Conservation (phyloP, 2,888 invertebrate genomes). For the Xanthia icteritia region DNA sequence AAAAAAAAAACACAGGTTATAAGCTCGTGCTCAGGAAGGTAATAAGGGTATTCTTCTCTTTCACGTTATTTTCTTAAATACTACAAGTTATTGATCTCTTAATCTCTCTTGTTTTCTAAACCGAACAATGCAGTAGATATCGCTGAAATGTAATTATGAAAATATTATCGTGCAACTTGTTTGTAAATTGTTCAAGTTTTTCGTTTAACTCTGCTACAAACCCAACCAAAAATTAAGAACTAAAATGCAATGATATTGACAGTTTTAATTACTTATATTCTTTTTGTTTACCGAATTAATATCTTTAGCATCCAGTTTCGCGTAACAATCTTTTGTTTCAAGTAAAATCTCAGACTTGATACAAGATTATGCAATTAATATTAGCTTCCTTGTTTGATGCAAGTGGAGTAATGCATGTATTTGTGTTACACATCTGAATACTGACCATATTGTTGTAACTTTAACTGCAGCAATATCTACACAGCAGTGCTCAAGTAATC, state of each 20-base stretch:
- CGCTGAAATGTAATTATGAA: conserved; percentile 33
- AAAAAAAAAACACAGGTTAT: neutral
- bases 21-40: neutral
- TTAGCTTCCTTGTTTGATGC: conserved; percentile 62
- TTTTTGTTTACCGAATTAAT: conserved; percentile 6
- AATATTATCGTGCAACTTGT: conserved; percentile 17
- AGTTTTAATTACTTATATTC: neutral
- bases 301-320: conserved; percentile 35
- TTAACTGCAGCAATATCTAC: conserved; percentile 32
- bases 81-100: neutral
- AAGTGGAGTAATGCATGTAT: conserved; percentile 58
- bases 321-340: conserved; percentile 41
- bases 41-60: conserved; percentile 9
- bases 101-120: conserved; percentile 35
- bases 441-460: conserved; percentile 28
- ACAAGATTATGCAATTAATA: conserved; percentile 60
- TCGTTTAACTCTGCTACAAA: neutral
- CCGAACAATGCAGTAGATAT: conserved; percentile 29
- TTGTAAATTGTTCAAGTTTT: conserved; percentile 3
- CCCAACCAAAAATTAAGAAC: neutral
- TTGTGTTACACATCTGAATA: conserved; percentile 54
- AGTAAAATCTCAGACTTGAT: conserved; percentile 47
- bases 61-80: neutral
- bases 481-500: conserved; percentile 33
- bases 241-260: neutral